These are phyloP conservation scores for Grapholita molesta DNA, from an alignment of 1,140 invertebrate species.

Conservation along the genomic window DNA sequence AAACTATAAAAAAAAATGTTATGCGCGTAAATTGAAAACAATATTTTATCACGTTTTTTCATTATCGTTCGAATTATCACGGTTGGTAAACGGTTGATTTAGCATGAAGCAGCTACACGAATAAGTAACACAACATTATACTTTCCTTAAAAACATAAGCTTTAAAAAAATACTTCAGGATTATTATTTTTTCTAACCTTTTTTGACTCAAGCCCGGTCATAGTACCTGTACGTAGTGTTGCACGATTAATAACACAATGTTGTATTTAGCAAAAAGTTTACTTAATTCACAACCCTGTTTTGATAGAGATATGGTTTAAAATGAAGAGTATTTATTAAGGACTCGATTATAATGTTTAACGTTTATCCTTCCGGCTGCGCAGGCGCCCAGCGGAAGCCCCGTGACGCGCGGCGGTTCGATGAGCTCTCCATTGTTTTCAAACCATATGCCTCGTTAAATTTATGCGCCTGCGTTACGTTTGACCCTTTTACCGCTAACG, in stretches of 20 bases:
- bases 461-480: neutral
- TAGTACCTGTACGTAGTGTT: neutral
- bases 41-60: too few relatives aligned
- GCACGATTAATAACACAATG: neutral
- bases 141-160: too few relatives aligned
- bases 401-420: constrained; percentile 45
- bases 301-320: neutral
- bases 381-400: constrained; percentile 46
- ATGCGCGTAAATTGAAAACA: too few relatives aligned
- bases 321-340: neutral
- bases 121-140: too few relatives aligned
- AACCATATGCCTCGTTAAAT: constrained; percentile 30
- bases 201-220: neutral
- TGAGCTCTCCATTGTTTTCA: constrained; percentile 46
- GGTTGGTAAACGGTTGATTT: too few relatives aligned
- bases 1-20: too few relatives aligned
- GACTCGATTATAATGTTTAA: constrained; percentile 13
- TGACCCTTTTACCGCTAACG: neutral
- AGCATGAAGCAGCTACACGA: too few relatives aligned
- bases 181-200: too few relatives aligned
- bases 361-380: constrained; percentile 47
- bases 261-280: neutral
- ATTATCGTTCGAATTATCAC: too few relatives aligned
- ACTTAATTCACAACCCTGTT: neutral
- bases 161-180: too few relatives aligned